phyloP scores from a whole-genome alignment of 2,113 vertebrate species.

The Aldabrachelys gigantea region DNA sequence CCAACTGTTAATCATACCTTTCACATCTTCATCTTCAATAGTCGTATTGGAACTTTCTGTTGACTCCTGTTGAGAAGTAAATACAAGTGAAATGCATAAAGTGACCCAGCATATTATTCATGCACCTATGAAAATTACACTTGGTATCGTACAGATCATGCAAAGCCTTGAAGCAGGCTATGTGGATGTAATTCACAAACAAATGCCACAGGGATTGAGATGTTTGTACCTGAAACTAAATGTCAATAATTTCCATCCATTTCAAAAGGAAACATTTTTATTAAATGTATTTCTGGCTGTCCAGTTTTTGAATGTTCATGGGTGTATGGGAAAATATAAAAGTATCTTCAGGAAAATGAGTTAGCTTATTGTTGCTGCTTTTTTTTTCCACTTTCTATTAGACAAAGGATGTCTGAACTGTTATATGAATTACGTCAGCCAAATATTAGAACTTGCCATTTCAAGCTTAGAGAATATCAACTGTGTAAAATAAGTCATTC shows the following conservation, averaged over 20 bases:
- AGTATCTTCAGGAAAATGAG: not conserved
- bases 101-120: not conserved
- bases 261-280: slow-evolving; percentile 37
- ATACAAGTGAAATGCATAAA: slow-evolving; percentile 28
- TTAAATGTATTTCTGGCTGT: slow-evolving; percentile 18
- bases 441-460: slow-evolving; percentile 38
- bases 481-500: slow-evolving; percentile 36
- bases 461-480: slow-evolving; percentile 23
- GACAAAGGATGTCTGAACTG: slow-evolving; percentile 3
- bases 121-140: not conserved
- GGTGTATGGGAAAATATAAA: slow-evolving; percentile 15
- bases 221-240: slow-evolving; percentile 48
- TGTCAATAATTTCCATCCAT: slow-evolving; percentile 31
- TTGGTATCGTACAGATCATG: slow-evolving; percentile 72
- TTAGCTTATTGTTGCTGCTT: not conserved
- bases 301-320: slow-evolving; percentile 18
- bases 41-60: slow-evolving; percentile 97
- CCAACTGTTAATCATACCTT: slow-evolving; percentile 84
- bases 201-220: slow-evolving; percentile 65
- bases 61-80: slow-evolving; percentile 88
- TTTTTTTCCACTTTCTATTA: not conserved
- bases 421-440: slow-evolving; percentile 43
- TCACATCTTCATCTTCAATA: slow-evolving; percentile 97
- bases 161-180: slow-evolving; percentile 74
- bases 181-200: slow-evolving; percentile 73